Evolutionary conservation across 2,113 vertebrate species (phyloP).

Genomic region (Brachypodius melanocephalos): DNA sequence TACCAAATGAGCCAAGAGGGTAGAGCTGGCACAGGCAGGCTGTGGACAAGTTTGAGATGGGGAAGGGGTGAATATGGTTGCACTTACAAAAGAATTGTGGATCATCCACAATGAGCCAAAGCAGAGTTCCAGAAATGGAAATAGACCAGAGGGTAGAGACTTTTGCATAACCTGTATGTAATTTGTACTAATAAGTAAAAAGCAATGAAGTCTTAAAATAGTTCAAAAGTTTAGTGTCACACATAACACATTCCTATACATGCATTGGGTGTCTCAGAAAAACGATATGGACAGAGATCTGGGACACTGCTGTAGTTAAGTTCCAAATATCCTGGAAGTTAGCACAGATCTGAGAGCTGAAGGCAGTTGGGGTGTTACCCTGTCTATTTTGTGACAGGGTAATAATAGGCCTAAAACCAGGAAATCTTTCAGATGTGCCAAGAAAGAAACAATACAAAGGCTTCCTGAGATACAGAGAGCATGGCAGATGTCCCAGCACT

Average conservation of each 20-base stretch:
- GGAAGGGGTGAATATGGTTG: neutral
- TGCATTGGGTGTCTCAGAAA: neutral
- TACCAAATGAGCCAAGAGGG: neutral
- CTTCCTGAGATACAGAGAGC: neutral
- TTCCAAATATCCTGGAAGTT: neutral
- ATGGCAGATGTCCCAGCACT: neutral
- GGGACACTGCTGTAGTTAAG: neutral
- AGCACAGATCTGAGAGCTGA: neutral
- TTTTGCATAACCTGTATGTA: neutral
- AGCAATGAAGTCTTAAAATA: neutral
- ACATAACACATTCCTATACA: neutral
- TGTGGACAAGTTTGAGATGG: neutral
- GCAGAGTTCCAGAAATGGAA: neutral
- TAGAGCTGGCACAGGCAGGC: neutral
- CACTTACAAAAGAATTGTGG: neutral
- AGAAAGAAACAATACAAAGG: neutral
- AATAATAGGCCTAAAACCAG: neutral
- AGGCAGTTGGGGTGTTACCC: neutral
- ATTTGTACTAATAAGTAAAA: neutral
- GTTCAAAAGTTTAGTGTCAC: neutral
- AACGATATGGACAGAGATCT: rapidly evolving
- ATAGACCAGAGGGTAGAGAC: neutral
- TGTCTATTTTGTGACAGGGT: neutral
- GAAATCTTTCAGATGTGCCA: neutral
- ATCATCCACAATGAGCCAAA: neutral